Evolutionary conservation across 2,888 invertebrate species (phyloP).

Genomic region (Pelosia muscerda): DNA sequence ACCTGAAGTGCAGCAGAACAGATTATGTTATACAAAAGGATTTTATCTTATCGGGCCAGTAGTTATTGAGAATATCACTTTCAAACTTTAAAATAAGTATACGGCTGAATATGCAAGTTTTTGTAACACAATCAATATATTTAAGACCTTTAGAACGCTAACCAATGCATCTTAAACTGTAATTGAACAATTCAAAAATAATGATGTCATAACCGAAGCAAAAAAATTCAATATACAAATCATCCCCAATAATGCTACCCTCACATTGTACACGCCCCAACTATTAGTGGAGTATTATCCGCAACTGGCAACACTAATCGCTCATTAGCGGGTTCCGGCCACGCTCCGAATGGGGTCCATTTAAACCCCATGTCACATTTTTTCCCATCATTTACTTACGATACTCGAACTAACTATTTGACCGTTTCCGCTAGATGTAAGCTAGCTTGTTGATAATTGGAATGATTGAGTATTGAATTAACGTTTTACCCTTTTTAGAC

Average conservation of each 20-base stretch:
- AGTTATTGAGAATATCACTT: neutral
- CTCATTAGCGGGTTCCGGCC: constrained; percentile 82
- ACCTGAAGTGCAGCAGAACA: no score
- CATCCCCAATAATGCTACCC: constrained; percentile 56
- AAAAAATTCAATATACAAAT: constrained; percentile 52
- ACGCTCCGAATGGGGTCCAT: constrained; percentile 54
- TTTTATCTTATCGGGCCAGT: neutral
- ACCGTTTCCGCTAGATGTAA: constrained; percentile 27
- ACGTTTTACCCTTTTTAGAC: constrained; percentile 1
- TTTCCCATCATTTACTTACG: constrained; percentile 46
- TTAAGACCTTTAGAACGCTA: neutral
- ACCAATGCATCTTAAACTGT: constrained; percentile 11
- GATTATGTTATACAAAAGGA: neutral
- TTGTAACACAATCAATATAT: neutral
- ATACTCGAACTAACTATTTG: constrained; percentile 39
- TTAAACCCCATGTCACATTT: constrained; percentile 43
- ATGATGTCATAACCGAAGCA: constrained; percentile 47
- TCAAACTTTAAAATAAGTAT: neutral
- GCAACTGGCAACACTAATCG: constrained; percentile 85
- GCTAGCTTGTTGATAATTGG: constrained; percentile 10
- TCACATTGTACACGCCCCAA: constrained; percentile 69
- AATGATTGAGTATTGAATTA: constrained; percentile 13
- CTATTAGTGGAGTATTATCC: constrained; percentile 82
- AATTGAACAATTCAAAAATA: constrained; percentile 37
- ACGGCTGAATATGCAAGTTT: no score